Evolutionary conservation across 92 coral and sea anemone genomes (phyloP).

Genomic region (Phenganax marumi): DNA sequence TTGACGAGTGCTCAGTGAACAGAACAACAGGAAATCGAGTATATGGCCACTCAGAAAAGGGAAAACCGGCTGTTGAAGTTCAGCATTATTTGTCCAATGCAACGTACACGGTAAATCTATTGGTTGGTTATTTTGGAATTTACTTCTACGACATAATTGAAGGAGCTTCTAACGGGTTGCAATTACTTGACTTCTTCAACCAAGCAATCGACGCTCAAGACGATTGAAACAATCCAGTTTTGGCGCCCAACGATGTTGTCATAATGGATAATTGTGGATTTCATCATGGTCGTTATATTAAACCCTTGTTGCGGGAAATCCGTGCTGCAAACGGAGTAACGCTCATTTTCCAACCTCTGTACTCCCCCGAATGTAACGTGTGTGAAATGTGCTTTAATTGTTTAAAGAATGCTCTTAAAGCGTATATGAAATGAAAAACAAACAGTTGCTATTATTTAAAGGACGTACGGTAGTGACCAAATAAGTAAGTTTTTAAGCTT

Average conservation of each 20-base stretch:
- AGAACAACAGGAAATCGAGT: conserved; percentile 50
- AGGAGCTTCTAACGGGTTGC: conserved; percentile 60
- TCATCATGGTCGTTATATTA: conserved; percentile 62
- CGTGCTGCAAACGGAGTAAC: conserved; percentile 43
- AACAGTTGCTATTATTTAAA: too few species aligned
- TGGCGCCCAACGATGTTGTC: conserved; percentile 56
- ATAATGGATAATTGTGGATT: conserved; percentile 67
- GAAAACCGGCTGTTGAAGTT: conserved; percentile 54
- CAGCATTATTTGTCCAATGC: conserved; percentile 65
- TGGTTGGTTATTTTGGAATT: conserved; percentile 57
- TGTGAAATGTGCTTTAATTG: conserved; percentile 54
- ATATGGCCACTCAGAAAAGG: conserved; percentile 51
- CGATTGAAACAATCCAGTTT: conserved; percentile 47
- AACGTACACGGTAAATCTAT: conserved; percentile 53
- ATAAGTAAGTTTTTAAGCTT: too few species aligned
- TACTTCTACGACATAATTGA: conserved; percentile 41
- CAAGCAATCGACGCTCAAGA: conserved; percentile 46
- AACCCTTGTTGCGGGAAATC: conserved; percentile 57
- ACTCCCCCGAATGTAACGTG: conserved; percentile 57
- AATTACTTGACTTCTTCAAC: conserved; percentile 50
- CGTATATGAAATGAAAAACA: too few species aligned
- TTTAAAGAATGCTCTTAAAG: conserved; percentile 32
- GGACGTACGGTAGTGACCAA: too few species aligned
- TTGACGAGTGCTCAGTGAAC: conserved; percentile 15
- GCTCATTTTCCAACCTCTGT: conserved; percentile 67